A percentile compares a stretch with the other conserved stretches of the same genome.
Evolutionary conservation across 2,888 invertebrate species (phyloP).

Genomic region (Dicranocentrus wangi): DNA sequence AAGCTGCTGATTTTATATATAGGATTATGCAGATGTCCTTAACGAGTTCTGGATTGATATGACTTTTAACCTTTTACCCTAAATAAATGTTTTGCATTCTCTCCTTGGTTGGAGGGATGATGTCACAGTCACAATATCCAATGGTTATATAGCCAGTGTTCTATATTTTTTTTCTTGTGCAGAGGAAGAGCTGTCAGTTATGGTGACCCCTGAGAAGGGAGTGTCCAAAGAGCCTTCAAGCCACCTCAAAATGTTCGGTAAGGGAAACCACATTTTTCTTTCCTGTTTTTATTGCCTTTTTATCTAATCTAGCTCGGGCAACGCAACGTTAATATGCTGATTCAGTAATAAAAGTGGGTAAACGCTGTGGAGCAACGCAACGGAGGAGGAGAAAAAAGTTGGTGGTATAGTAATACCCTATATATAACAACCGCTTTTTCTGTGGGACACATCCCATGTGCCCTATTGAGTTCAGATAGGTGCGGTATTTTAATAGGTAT

Average conservation of each 20-base stretch:
- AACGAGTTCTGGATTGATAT: conserved; percentile 7
- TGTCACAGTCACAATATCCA: neutral
- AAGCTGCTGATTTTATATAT: too few species aligned
- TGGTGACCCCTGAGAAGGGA: conserved; percentile 50
- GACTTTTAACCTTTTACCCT: neutral
- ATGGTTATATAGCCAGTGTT: neutral
- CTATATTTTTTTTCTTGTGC: neutral
- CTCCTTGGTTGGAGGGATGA: neutral
- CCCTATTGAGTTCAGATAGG: too few species aligned
- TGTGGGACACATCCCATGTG: too few species aligned
- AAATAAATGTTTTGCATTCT: neutral
- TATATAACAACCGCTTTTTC: too few species aligned
- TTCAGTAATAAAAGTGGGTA: too few species aligned
- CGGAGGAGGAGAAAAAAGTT: too few species aligned
- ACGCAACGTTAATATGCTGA: too few species aligned
- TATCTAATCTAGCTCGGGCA: too few species aligned
- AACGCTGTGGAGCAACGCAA: too few species aligned
- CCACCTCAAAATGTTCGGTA: conserved; percentile 65
- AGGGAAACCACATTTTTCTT: conserved; percentile 22
- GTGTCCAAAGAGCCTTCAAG: conserved; percentile 63
- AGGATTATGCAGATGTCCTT: conserved; percentile 32
- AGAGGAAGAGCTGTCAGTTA: conserved; percentile 44
- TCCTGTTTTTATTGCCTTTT: neutral
- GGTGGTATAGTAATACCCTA: too few species aligned
- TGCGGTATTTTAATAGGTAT: too few species aligned